A percentile compares a stretch with the other conserved stretches of the same genome.
Evolutionary conservation across 2,113 vertebrate genomes (phyloP).

Genomic region (Dipodomys merriami): DNA sequence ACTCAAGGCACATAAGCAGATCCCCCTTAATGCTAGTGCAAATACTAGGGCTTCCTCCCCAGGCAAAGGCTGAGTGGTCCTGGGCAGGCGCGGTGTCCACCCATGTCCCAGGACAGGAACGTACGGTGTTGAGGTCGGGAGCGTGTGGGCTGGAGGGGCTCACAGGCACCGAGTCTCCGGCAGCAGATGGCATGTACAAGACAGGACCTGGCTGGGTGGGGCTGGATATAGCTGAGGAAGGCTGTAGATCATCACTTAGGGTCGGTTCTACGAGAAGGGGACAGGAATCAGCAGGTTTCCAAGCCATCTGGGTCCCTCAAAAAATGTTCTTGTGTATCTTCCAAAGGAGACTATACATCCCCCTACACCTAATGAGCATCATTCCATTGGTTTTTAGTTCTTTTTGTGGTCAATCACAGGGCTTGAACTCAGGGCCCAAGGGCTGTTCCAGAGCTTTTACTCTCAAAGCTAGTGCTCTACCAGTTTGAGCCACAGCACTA

Average conservation of each 20-base stretch:
- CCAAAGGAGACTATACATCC: background rate
- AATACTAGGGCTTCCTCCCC: background rate
- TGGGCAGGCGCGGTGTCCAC: conserved; percentile 20
- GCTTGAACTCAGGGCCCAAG: no score
- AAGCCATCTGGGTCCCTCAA: background rate
- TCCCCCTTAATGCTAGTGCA: background rate
- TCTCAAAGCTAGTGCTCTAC: no score
- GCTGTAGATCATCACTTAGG: conserved; percentile 89
- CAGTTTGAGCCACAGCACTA: no score
- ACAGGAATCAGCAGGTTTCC: background rate
- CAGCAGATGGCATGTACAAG: conserved; percentile 88
- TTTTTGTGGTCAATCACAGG: no score
- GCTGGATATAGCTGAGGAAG: conserved; percentile 89
- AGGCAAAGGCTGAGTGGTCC: background rate
- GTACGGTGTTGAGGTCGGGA: conserved; percentile 89
- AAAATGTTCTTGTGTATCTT: background rate
- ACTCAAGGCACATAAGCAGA: conserved; percentile 8
- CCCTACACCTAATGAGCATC: background rate
- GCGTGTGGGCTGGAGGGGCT: conserved; percentile 89
- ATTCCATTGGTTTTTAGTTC: background rate
- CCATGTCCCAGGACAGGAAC: conserved; percentile 75
- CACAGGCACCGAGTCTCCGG: conserved; percentile 88
- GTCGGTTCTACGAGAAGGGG: conserved; percentile 87
- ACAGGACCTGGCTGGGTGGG: conserved; percentile 89
- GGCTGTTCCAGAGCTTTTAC: no score